phyloP scores from a whole-genome alignment of 2,113 vertebrate genomes.

The Ceyx margarethae region DNA sequence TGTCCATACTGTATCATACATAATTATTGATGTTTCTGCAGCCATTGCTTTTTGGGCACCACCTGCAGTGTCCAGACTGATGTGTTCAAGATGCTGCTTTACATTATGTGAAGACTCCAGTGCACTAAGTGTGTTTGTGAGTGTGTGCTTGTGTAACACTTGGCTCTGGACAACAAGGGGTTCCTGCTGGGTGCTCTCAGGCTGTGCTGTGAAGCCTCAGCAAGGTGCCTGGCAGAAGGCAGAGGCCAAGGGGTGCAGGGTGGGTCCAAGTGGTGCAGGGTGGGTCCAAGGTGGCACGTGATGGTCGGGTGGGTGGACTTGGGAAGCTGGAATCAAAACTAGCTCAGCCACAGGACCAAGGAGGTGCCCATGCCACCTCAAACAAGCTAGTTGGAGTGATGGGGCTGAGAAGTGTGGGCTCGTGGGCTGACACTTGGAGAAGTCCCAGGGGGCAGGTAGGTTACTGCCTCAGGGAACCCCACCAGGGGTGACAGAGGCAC shows the following conservation, averaged over 20 bases:
- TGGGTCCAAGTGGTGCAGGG: not conserved
- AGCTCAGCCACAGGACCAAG: not conserved
- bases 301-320: not conserved
- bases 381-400: not conserved
- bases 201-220: not conserved
- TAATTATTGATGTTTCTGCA: not conserved
- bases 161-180: not conserved
- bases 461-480: not conserved
- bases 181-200: not conserved
- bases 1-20: not conserved
- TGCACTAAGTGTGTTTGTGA: not conserved
- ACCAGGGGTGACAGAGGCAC: fast-evolving
- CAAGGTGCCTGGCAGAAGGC: not conserved
- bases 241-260: fast-evolving
- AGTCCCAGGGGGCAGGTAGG: not conserved
- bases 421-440: not conserved
- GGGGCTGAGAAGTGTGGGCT: not conserved
- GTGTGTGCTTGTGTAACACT: not conserved
- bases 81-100: not conserved
- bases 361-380: not conserved
- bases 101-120: not conserved
- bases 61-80: not conserved
- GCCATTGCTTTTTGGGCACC: not conserved
- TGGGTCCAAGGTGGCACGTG: not conserved
- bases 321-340: not conserved